Percentiles rank a stretch among this genome's conserved stretches.
These are phyloP conservation scores for Drosophila seclusa DNA, from an alignment of 2,888 invertebrate species.

Conservation along the genomic window DNA sequence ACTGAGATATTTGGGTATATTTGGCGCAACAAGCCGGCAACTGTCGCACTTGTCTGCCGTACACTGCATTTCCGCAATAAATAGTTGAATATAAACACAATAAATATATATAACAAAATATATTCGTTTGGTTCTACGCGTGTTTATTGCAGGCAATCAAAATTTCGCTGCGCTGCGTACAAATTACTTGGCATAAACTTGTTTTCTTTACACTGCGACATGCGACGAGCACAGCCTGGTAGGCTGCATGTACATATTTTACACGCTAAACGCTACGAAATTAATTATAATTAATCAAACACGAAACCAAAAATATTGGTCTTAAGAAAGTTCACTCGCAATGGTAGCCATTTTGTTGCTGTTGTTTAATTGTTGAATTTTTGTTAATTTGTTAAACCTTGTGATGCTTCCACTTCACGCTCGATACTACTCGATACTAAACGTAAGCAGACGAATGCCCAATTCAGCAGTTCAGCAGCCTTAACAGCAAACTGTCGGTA, in stretches of 20 bases:
- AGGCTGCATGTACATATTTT: slow-evolving; percentile 18
- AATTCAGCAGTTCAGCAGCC: slow-evolving; percentile 44
- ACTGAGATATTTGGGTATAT: slow-evolving; percentile 17
- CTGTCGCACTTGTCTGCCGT: slow-evolving; percentile 11
- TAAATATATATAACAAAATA: slow-evolving; percentile 35
- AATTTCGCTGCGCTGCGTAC: slow-evolving; percentile 42
- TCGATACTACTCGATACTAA: slow-evolving; percentile 56
- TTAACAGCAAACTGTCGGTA: slow-evolving; percentile 24
- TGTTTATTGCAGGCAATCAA: slow-evolving; percentile 40
- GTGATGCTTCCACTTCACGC: slow-evolving; percentile 40
- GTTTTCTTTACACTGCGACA: slow-evolving; percentile 44
- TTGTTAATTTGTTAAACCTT: slow-evolving; percentile 47
- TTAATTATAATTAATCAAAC: slow-evolving; percentile 1
- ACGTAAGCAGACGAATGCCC: slow-evolving; percentile 9
- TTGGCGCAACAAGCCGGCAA: slow-evolving; percentile 64
- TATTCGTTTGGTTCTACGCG: slow-evolving; percentile 20
- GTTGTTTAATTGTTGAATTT: slow-evolving; percentile 57
- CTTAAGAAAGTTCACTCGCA: background rate
- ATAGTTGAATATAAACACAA: slow-evolving; percentile 1
- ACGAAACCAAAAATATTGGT: background rate
- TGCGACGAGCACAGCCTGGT: slow-evolving; percentile 19
- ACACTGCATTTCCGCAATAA: slow-evolving; percentile 32
- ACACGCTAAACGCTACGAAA: slow-evolving; percentile 11
- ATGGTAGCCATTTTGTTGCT: slow-evolving; percentile 61
- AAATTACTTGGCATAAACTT: slow-evolving; percentile 39